Conservation (phyloP, 2,113 vertebrate genomes). For the Nanorana parkeri region DNA sequence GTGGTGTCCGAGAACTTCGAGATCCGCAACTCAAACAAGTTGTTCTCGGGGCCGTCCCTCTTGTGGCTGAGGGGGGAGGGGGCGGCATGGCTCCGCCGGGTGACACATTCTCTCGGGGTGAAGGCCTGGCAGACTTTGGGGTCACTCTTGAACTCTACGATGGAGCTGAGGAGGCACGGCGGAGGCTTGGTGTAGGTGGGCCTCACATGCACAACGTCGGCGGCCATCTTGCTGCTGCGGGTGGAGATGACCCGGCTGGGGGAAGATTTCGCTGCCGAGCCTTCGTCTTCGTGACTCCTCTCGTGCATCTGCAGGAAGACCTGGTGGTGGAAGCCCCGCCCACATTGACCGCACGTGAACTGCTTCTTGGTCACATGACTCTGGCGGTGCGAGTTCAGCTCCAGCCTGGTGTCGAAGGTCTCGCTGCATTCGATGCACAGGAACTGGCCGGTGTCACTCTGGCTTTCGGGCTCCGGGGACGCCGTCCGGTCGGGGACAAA, state of each 20-base stretch:
- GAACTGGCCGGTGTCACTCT: background rate
- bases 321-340: slow-evolving; percentile 48
- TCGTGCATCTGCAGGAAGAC: slow-evolving; percentile 51
- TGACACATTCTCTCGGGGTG: slow-evolving; percentile 4
- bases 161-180: background rate
- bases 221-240: background rate
- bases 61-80: background rate
- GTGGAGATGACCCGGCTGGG: background rate
- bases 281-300: slow-evolving; percentile 30
- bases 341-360: slow-evolving; percentile 34
- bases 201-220: background rate
- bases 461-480: too few species aligned
- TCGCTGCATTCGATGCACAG: slow-evolving; percentile 46
- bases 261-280: background rate
- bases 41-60: background rate
- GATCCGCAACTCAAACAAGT: slow-evolving; percentile 17
- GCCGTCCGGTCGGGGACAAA: background rate
- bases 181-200: background rate
- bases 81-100: background rate
- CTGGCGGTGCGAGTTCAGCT: slow-evolving; percentile 40
- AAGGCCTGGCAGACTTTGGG: background rate
- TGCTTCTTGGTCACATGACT: slow-evolving; percentile 37
- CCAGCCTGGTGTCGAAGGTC: slow-evolving; percentile 28
- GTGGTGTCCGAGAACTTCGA: slow-evolving; percentile 6
- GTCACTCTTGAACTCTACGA: slow-evolving; percentile 12